phyloP scores from a whole-genome alignment of 2,888 invertebrate genomes.

The Coenonympha arcania region DNA sequence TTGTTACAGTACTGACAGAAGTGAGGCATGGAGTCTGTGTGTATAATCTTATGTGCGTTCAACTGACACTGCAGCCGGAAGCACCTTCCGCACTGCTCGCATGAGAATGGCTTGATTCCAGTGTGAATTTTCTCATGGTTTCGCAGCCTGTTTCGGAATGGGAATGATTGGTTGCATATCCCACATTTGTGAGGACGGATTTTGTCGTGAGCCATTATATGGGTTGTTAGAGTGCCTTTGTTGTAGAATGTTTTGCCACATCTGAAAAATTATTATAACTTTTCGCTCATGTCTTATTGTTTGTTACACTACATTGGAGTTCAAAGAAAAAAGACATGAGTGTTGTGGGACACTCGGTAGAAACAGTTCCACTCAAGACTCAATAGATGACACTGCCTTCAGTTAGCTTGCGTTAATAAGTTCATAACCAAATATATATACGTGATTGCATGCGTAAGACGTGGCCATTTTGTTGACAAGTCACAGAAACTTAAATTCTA shows the following conservation, averaged over 20 bases:
- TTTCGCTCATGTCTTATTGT: no score
- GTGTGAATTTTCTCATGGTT: slow-evolving; percentile 66
- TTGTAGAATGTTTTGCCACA: slow-evolving; percentile 66
- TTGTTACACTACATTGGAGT: no score
- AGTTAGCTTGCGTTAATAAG: no score
- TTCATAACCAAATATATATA: no score
- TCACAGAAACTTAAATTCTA: no score
- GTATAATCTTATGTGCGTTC: slow-evolving; percentile 82
- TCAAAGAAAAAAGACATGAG: no score
- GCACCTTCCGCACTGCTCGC: slow-evolving; percentile 61
- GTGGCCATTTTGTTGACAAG: no score
- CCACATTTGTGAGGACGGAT: slow-evolving; percentile 56
- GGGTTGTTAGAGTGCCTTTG: slow-evolving; percentile 61
- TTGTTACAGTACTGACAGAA: slow-evolving; percentile 83
- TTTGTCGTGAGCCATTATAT: slow-evolving; percentile 62
- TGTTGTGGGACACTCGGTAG: no score
- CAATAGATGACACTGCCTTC: no score
- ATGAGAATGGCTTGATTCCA: slow-evolving; percentile 58
- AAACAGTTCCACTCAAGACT: no score
- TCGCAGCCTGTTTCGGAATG: slow-evolving; percentile 61
- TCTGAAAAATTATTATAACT: slow-evolving; percentile 24
- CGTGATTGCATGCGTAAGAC: no score
- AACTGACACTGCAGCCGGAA: slow-evolving; percentile 80
- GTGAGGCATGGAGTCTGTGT: slow-evolving; percentile 85
- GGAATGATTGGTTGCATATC: slow-evolving; percentile 61